A percentile compares a stretch with the other conserved stretches of the same genome.
Conservation (phyloP, 2,888 invertebrate genomes). For the Nipponacmea schrenckii region DNA sequence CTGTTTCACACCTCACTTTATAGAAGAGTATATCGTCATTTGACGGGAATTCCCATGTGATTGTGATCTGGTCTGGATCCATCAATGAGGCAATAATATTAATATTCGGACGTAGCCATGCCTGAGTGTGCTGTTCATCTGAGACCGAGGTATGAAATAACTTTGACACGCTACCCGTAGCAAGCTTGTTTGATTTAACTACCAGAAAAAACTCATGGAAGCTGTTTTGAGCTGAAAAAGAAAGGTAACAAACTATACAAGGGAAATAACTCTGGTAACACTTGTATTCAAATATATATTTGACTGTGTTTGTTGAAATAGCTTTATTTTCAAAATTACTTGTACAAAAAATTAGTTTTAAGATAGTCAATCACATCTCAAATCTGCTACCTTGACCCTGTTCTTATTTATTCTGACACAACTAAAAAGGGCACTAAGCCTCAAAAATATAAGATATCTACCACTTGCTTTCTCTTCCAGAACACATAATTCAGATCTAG, state of each 20-base stretch:
- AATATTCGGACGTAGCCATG: neutral
- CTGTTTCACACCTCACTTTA: neutral
- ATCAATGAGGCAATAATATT: neutral
- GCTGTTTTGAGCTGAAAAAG: conserved; percentile 3
- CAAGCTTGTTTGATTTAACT: neutral
- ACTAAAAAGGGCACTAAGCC: too few species aligned
- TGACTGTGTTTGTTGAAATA: too few species aligned
- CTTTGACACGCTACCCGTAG: neutral
- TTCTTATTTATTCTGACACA: too few species aligned
- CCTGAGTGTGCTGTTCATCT: neutral
- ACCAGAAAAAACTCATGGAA: conserved; percentile 8
- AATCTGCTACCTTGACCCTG: too few species aligned
- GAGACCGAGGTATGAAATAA: neutral
- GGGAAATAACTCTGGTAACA: too few species aligned
- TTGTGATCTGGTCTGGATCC: neutral
- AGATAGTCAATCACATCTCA: too few species aligned
- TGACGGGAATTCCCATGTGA: neutral
- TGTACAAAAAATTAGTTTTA: too few species aligned
- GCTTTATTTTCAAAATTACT: too few species aligned
- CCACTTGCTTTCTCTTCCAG: too few species aligned
- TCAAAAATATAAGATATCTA: too few species aligned
- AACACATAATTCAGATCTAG: too few species aligned
- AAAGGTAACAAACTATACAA: neutral
- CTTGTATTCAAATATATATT: too few species aligned
- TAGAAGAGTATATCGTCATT: neutral